Conservation (phyloP, 2,888 invertebrate species). For the Spilarctia lutea region DNA sequence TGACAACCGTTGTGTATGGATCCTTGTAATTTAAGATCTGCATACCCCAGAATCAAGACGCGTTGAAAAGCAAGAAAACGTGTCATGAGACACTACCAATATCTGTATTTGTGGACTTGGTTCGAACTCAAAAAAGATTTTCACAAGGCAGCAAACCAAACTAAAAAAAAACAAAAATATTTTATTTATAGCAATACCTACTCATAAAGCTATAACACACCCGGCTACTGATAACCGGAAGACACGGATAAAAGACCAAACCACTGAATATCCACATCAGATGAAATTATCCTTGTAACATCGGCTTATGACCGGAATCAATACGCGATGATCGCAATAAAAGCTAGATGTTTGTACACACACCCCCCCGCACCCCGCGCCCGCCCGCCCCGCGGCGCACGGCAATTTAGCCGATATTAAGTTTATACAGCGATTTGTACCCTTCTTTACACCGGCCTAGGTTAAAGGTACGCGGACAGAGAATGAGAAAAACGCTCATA, state of each 20-base stretch:
- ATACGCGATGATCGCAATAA: constrained; percentile 80
- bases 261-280: constrained; percentile 28
- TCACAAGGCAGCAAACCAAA: no score
- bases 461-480: constrained; percentile 44
- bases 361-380: constrained; percentile 40
- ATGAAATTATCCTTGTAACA: constrained; percentile 71
- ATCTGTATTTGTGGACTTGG: no score
- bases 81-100: no score
- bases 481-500: constrained; percentile 13
- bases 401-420: constrained; percentile 83
- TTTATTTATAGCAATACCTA: background rate
- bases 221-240: background rate
- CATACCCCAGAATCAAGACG: no score
- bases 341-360: constrained; percentile 75
- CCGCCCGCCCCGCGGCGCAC: constrained; percentile 62
- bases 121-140: no score
- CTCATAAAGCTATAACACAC: background rate
- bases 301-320: constrained; percentile 80
- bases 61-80: no score
- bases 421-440: constrained; percentile 85
- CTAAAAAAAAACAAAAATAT: no score
- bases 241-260: constrained; percentile 1
- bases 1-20: background rate
- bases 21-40: background rate
- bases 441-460: constrained; percentile 76